phyloP scores from a whole-genome alignment of 2,797 vertebrate genomes.

The Perodicticus potto region DNA sequence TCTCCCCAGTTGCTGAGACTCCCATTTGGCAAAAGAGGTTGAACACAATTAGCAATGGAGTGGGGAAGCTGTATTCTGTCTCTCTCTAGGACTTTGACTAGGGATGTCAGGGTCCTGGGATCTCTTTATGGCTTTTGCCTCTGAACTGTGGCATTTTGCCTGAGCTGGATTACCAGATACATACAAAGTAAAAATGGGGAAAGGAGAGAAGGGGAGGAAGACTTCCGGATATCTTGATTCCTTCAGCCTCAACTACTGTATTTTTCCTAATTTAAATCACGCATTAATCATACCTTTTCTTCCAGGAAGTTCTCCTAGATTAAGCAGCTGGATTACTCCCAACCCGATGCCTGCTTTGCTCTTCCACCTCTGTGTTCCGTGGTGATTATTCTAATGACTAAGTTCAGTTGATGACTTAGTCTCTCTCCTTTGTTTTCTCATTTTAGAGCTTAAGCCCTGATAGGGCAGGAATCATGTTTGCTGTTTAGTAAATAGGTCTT shows the following conservation, averaged over 20 bases:
- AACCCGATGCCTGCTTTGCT: neutral
- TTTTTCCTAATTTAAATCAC: neutral
- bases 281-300: neutral
- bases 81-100: neutral
- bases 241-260: neutral
- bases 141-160: neutral
- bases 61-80: no score
- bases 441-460: neutral
- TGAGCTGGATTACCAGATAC: neutral
- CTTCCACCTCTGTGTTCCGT: neutral
- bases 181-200: neutral
- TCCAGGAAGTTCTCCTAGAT: constrained; percentile 48
- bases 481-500: neutral
- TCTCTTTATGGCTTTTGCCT: neutral
- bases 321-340: neutral
- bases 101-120: neutral
- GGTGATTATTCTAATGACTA: neutral
- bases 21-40: constrained; percentile 15
- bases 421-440: neutral
- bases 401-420: neutral
- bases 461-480: neutral
- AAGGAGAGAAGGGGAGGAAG: neutral
- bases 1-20: constrained; percentile 5
- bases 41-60: neutral
- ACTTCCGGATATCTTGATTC: neutral